phyloP scores from a whole-genome alignment of 2,888 invertebrate species.

The Brassicogethes aeneus region DNA sequence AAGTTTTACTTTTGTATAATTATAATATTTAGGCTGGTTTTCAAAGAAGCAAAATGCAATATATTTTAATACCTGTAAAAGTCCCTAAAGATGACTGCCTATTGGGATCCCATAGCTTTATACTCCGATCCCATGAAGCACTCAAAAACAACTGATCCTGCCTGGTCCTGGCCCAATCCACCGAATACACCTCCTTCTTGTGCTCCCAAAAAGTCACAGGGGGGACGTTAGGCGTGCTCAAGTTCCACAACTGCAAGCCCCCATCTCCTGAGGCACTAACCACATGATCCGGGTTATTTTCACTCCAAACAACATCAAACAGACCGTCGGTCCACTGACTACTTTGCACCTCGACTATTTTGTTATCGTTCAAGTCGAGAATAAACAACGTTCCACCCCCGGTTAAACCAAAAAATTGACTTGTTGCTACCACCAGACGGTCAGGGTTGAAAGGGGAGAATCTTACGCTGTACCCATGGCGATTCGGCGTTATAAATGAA shows the following conservation, averaged over 20 bases:
- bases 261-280: slow-evolving; percentile 79
- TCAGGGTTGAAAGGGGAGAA: slow-evolving; percentile 71
- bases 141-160: slow-evolving; percentile 58
- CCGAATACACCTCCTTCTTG: slow-evolving; percentile 68
- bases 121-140: slow-evolving; percentile 76
- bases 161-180: slow-evolving; percentile 72
- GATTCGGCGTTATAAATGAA: slow-evolving; percentile 60
- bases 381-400: slow-evolving; percentile 71
- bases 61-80: slow-evolving; percentile 54
- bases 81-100: slow-evolving; percentile 57
- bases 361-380: slow-evolving; percentile 51
- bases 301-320: slow-evolving; percentile 80
- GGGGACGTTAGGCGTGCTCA: slow-evolving; percentile 32
- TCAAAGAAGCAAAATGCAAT: too few relatives aligned
- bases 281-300: slow-evolving; percentile 58
- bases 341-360: slow-evolving; percentile 46
- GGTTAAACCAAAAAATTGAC: slow-evolving; percentile 70
- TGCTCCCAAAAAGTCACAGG: slow-evolving; percentile 50
- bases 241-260: slow-evolving; percentile 68
- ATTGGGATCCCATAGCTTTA: slow-evolving; percentile 76
- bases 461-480: slow-evolving; percentile 75
- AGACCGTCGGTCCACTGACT: slow-evolving; percentile 70
- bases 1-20: too few relatives aligned
- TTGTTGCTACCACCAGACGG: slow-evolving; percentile 63
- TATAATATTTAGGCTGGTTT: too few relatives aligned